Evolutionary conservation across 2,888 invertebrate species (phyloP).

Genomic region (Tiliacea aurago): DNA sequence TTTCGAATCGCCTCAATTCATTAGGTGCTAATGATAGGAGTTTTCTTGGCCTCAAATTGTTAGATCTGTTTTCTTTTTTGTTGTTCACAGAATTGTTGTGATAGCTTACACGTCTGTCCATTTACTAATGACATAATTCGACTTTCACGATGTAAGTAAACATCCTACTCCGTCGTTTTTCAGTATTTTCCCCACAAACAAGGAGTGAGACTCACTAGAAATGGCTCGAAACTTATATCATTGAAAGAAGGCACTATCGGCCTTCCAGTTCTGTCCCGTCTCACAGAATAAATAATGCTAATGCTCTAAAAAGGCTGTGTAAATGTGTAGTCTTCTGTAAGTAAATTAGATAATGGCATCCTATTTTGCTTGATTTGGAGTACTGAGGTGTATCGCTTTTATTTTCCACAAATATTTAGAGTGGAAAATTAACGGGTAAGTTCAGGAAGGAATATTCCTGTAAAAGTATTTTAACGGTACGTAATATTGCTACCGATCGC

Average conservation of each 20-base stretch:
- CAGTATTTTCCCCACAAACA: constrained; percentile 47
- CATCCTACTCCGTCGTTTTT: constrained; percentile 47
- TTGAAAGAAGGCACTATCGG: constrained; percentile 23
- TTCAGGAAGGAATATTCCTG: not conserved
- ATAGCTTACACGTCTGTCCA: constrained; percentile 19
- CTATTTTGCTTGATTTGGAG: constrained; percentile 3
- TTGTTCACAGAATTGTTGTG: constrained; percentile 26
- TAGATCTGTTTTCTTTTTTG: constrained; percentile 4
- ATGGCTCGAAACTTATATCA: constrained; percentile 22
- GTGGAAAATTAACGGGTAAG: not conserved
- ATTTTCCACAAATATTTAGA: not conserved
- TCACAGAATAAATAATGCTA: constrained; percentile 28
- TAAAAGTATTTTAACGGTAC: not conserved
- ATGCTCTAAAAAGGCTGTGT: constrained; percentile 18
- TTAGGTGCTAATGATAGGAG: not conserved
- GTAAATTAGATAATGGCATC: constrained; percentile 41
- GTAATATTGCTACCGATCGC: not conserved
- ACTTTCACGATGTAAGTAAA: constrained; percentile 52
- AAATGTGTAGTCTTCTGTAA: constrained; percentile 22
- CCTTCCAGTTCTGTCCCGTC: not conserved
- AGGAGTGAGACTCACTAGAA: constrained; percentile 18
- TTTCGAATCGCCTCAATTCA: not conserved
- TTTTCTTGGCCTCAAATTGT: not conserved
- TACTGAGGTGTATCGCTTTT: not conserved
- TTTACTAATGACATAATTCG: constrained; percentile 34